phyloP scores from a whole-genome alignment of 2,797 vertebrate species.

The Tolypeutes matacus region DNA sequence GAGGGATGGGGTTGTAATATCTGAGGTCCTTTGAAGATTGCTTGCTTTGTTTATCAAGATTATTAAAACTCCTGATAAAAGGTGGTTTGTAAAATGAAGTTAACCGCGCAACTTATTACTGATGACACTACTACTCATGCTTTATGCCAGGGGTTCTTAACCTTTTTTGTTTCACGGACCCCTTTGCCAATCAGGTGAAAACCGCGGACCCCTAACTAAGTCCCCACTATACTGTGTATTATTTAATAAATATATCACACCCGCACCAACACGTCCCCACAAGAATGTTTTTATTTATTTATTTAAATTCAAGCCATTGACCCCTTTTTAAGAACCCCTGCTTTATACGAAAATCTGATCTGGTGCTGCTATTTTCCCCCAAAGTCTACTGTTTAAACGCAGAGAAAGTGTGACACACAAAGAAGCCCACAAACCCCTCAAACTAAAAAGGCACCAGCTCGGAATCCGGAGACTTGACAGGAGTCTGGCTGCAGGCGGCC shows the following conservation, averaged over 20 bases:
- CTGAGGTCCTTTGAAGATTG: neutral
- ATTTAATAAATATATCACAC: too few relatives aligned
- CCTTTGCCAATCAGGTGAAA: too few relatives aligned
- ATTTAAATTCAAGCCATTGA: too few relatives aligned
- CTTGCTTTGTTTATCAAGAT: constrained; percentile 6
- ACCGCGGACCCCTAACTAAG: too few relatives aligned
- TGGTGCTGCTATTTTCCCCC: neutral
- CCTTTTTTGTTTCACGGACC: too few relatives aligned
- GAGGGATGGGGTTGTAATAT: neutral
- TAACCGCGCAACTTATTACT: neutral
- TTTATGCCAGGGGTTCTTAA: neutral
- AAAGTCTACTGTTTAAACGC: constrained; percentile 22
- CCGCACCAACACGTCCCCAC: too few relatives aligned
- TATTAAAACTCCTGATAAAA: neutral
- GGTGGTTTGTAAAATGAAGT: constrained; percentile 40
- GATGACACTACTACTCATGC: neutral
- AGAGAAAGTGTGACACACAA: neutral
- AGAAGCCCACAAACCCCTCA: neutral
- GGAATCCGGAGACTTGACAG: neutral
- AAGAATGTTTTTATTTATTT: too few relatives aligned
- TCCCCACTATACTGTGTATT: too few relatives aligned
- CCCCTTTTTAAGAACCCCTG: too few relatives aligned
- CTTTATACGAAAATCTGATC: neutral
- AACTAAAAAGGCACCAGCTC: neutral
- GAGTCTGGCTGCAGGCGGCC: neutral